Conservation (phyloP, 1,140 invertebrate genomes). For the Drosophila grimshawi region DNA sequence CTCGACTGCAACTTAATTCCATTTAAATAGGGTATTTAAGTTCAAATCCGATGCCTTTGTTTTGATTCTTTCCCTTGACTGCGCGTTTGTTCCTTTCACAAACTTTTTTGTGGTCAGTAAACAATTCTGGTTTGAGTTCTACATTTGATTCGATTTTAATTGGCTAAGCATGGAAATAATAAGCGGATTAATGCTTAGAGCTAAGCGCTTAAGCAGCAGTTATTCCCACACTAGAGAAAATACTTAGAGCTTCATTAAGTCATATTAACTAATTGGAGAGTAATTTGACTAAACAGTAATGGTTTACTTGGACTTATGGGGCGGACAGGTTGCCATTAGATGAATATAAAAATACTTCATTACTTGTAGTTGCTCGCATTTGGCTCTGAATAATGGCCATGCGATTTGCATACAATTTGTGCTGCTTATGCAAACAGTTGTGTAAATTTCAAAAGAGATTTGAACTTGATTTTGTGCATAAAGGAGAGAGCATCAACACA, state of each 20-base stretch:
- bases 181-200: neutral
- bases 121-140: conserved; percentile 22
- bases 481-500: conserved; percentile 19
- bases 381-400: conserved; percentile 20
- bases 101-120: conserved; percentile 1
- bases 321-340: conserved; percentile 29
- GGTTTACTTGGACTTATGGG: conserved; percentile 34
- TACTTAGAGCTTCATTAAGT: neutral
- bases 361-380: conserved; percentile 8
- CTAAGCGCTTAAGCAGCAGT: conserved; percentile 10
- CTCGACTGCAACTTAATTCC: too few relatives aligned
- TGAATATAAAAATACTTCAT: neutral
- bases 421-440: conserved; percentile 63
- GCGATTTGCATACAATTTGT: conserved; percentile 35
- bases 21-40: too few relatives aligned
- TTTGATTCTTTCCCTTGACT: too few relatives aligned
- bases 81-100: neutral
- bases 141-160: conserved; percentile 38
- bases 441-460: conserved; percentile 48
- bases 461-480: conserved; percentile 52
- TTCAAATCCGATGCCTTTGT: too few relatives aligned
- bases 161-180: conserved; percentile 14
- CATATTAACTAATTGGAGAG: conserved; percentile 26
- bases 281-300: conserved; percentile 35
- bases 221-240: conserved; percentile 20